Evolutionary conservation across 2,797 vertebrate genomes (phyloP).

Genomic region (Liasis olivaceus): DNA sequence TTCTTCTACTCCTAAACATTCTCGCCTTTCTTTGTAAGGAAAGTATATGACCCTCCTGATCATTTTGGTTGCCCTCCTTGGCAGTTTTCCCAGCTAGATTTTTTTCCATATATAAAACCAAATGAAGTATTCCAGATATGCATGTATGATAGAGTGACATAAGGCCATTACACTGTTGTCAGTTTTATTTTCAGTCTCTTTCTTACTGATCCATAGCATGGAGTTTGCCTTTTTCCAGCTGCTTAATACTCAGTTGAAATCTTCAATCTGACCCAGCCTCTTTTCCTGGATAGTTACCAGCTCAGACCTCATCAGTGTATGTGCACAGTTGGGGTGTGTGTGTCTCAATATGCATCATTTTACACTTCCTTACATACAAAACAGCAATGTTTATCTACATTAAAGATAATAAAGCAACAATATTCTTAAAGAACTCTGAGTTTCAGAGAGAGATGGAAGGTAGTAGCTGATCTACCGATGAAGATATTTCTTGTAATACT

Average conservation of each 20-base stretch:
- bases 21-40: not conserved
- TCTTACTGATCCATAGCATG: not conserved
- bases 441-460: not conserved
- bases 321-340: not conserved
- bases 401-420: not conserved
- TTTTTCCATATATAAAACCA: not conserved
- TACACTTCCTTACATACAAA: no score
- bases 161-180: not conserved
- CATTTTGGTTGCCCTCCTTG: not conserved
- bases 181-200: not conserved
- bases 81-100: not conserved
- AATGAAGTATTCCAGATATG: not conserved
- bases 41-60: not conserved
- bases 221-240: not conserved
- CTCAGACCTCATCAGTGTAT: not conserved
- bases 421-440: conserved; percentile 17
- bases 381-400: not conserved
- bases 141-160: not conserved
- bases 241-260: not conserved
- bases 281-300: not conserved
- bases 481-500: not conserved
- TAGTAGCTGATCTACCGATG: not conserved
- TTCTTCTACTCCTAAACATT: not conserved
- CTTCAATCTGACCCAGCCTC: not conserved
- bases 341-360: not conserved